Conservation (phyloP, 2,888 invertebrate species). For the Caenorhabditis imperialis region DNA sequence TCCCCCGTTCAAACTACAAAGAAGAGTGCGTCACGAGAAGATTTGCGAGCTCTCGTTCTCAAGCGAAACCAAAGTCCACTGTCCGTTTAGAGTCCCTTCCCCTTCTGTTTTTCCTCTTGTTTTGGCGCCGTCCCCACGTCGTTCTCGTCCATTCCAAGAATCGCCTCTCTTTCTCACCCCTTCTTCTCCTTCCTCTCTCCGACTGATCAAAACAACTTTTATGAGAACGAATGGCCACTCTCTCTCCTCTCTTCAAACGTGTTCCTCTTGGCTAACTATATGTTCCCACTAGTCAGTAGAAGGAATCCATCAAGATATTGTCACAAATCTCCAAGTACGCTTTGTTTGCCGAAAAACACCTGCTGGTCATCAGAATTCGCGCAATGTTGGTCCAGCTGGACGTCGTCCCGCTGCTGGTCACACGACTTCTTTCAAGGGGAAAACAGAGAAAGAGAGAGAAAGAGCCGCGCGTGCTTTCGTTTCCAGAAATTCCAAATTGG, state of each 20-base stretch:
- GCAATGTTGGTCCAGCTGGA: not conserved
- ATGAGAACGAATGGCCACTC: no score
- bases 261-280: not conserved
- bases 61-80: no score
- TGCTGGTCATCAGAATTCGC: constrained; percentile 4
- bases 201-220: constrained; percentile 5
- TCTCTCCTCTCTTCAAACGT: not conserved
- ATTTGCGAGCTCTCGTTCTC: not conserved
- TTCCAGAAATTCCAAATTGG: no score
- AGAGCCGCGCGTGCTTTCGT: no score
- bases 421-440: not conserved
- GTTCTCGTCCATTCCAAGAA: not conserved
- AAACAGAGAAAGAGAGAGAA: not conserved
- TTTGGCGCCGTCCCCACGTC: no score
- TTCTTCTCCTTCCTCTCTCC: not conserved
- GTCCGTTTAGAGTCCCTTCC: no score
- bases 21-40: not conserved
- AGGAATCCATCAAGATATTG: no score
- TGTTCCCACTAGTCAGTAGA: no score
- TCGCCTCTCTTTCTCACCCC: no score
- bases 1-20: not conserved
- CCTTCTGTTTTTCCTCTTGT: no score
- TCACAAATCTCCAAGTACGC: no score
- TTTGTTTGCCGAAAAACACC: not conserved
- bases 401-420: not conserved